These are phyloP conservation scores for Saxidomus purpurata DNA, from an alignment of 1,140 invertebrate genomes.

Conservation along the genomic window DNA sequence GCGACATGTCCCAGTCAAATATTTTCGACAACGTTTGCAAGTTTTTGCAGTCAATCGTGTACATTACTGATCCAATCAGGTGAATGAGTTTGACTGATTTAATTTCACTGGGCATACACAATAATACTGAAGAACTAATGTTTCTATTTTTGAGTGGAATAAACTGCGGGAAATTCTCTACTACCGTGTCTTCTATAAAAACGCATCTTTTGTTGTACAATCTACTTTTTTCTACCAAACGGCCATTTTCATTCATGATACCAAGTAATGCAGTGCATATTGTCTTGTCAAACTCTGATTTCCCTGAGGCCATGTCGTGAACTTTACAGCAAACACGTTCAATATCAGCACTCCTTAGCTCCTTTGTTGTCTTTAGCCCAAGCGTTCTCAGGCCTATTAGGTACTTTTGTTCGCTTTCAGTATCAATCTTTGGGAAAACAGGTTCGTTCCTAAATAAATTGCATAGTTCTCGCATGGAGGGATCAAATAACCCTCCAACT, in stretches of 20 bases:
- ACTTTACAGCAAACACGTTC: background rate
- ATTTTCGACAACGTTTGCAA: background rate
- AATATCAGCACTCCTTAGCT: constrained; percentile 14
- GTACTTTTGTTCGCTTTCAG: background rate
- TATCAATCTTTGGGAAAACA: constrained; percentile 26
- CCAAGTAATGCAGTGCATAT: background rate
- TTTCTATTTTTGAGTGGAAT: constrained; percentile 24
- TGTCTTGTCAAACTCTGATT: background rate
- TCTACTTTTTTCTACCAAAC: background rate
- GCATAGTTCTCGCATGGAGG: background rate
- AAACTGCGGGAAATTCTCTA: background rate
- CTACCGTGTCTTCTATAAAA: background rate
- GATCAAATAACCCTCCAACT: constrained; percentile 40
- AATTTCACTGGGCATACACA: background rate
- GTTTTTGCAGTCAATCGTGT: background rate
- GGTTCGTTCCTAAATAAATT: constrained; percentile 14
- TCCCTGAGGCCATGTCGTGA: background rate
- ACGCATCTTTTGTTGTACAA: constrained; percentile 18
- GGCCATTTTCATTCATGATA: constrained; percentile 20
- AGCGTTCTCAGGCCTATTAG: background rate
- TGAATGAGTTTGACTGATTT: background rate
- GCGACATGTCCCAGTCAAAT: constrained; percentile 26
- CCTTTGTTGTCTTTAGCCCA: constrained; percentile 39
- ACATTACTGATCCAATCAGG: constrained; percentile 15
- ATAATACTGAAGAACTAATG: background rate